These are phyloP conservation scores for Ardeotis arabs DNA, from an alignment of 2,113 vertebrate genomes.

Conservation along the genomic window DNA sequence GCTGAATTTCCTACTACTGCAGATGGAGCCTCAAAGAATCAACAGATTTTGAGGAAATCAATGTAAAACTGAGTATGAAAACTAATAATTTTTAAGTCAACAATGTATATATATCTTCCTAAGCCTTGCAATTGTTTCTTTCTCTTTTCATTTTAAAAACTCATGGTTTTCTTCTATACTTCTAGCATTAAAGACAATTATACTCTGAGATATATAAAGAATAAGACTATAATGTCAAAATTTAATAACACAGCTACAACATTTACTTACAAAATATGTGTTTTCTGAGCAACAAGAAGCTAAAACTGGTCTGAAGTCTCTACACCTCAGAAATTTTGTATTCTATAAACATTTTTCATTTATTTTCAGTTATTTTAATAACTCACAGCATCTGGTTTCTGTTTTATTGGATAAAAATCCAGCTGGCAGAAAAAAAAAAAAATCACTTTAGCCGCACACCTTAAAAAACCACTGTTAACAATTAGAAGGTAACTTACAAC, in stretches of 20 bases:
- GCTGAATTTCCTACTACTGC: not conserved
- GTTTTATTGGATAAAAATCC: conserved; percentile 1
- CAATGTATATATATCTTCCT: not conserved
- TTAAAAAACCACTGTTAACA: not conserved
- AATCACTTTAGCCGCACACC: not conserved
- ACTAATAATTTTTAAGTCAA: not conserved
- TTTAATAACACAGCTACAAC: not conserved
- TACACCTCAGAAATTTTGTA: not conserved
- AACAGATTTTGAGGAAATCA: not conserved
- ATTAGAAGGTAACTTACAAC: not conserved
- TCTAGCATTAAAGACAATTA: not conserved
- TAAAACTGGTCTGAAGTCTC: not conserved
- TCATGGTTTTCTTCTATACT: not conserved
- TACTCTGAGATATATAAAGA: not conserved
- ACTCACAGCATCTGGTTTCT: not conserved
- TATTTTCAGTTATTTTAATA: not conserved
- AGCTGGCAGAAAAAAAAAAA: not conserved
- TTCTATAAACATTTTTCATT: not conserved
- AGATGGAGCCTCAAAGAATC: not conserved
- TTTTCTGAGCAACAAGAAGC: not conserved
- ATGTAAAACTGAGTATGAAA: not conserved
- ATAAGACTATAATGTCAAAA: not conserved
- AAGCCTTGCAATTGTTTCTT: not conserved
- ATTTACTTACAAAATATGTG: not conserved
- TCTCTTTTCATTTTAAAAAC: not conserved